Conservation (phyloP, 2,113 vertebrate genomes). For the Oplegnathus fasciatus region DNA sequence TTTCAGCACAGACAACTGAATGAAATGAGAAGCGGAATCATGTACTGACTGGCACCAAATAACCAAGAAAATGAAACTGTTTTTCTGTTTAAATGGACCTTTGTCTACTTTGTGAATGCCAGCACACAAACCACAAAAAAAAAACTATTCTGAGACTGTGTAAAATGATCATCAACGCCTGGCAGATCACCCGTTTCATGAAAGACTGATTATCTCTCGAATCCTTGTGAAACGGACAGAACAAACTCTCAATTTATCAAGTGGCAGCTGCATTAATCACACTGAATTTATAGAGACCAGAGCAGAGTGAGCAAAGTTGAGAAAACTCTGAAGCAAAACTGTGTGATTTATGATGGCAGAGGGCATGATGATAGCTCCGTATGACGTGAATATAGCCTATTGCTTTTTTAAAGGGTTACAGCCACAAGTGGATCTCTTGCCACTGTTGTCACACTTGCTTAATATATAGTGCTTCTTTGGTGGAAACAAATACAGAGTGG, state of each 20-base stretch:
- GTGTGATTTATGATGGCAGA: not conserved
- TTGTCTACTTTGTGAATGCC: constrained; percentile 58
- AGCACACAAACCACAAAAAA: constrained; percentile 21
- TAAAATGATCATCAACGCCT: constrained; percentile 45
- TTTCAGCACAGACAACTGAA: constrained; percentile 30
- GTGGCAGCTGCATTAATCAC: constrained; percentile 63
- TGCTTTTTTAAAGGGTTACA: not conserved
- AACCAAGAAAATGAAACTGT: constrained; percentile 12
- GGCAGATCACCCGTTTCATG: constrained; percentile 44
- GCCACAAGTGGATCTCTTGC: not conserved
- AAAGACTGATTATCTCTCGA: constrained; percentile 69
- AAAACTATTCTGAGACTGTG: constrained; percentile 33
- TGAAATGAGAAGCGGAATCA: constrained; percentile 46
- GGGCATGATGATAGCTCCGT: not conserved
- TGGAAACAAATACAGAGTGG: not conserved
- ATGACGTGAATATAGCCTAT: not conserved
- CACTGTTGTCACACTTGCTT: not conserved
- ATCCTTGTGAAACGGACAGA: constrained; percentile 37
- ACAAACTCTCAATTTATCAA: constrained; percentile 59
- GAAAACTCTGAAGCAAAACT: not conserved
- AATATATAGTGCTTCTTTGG: not conserved
- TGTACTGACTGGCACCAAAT: constrained; percentile 58
- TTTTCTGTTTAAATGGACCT: constrained; percentile 46
- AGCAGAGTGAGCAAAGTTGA: constrained; percentile 13
- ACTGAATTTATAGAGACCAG: constrained; percentile 29